These are phyloP conservation scores for Acromyrmex heyeri DNA, from an alignment of 1,140 invertebrate species.

Conservation along the genomic window DNA sequence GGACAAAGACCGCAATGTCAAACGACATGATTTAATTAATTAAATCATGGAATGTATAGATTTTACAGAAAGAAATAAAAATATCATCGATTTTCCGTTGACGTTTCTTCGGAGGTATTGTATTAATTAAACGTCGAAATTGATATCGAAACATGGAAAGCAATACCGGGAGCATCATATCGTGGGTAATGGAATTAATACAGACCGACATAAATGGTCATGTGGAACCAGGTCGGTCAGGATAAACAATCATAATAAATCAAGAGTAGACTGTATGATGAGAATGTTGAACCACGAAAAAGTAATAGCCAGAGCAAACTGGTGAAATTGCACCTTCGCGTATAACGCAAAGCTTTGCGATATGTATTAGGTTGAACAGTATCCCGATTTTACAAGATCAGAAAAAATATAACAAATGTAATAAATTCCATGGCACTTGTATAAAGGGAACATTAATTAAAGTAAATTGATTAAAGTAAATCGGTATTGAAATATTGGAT, in stretches of 20 bases:
- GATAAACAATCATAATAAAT: constrained; percentile 65
- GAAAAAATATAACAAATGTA: constrained; percentile 27
- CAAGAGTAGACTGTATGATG: constrained; percentile 44
- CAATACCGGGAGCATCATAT: constrained; percentile 42
- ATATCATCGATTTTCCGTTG: constrained; percentile 34
- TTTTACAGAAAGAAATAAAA: constrained; percentile 5
- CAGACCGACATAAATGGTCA: constrained; percentile 48
- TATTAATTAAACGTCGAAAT: constrained; percentile 60
- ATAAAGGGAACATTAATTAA: constrained; percentile 13
- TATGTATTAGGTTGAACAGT: constrained; percentile 15
- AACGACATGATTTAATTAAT: constrained; percentile 43
- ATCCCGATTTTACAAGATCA: not conserved
- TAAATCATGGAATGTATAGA: not conserved
- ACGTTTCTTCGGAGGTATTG: constrained; percentile 39
- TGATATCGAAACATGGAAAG: constrained; percentile 52
- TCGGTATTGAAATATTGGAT: not conserved
- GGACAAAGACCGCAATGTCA: not conserved
- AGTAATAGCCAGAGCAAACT: constrained; percentile 20
- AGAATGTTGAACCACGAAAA: constrained; percentile 51
- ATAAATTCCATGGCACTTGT: not conserved
- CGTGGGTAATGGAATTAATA: constrained; percentile 59
- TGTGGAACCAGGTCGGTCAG: constrained; percentile 35
- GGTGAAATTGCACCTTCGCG: constrained; percentile 32
- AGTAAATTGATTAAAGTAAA: constrained; percentile 11
- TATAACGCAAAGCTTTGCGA: constrained; percentile 19